These are phyloP conservation scores for Hippocampus zosterae DNA, from an alignment of 2,113 vertebrate species.

Conservation along the genomic window DNA sequence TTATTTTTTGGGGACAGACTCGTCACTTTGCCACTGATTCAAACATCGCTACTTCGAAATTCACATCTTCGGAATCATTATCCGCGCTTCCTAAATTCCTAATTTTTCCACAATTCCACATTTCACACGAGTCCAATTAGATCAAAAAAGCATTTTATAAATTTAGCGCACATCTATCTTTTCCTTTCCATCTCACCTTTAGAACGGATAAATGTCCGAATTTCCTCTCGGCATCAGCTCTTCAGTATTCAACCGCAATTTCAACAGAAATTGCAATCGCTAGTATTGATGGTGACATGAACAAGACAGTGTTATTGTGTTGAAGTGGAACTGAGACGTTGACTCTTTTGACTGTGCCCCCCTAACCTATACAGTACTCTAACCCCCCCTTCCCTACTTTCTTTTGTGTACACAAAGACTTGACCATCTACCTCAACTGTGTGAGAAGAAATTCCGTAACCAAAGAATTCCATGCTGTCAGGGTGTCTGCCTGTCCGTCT, in stretches of 20 bases:
- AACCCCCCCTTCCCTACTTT: constrained; percentile 11
- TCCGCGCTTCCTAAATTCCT: no score
- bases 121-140: no score
- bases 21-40: no score
- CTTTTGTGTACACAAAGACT: constrained; percentile 65
- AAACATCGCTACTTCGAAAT: no score
- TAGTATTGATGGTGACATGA: background rate
- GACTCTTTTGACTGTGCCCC: constrained; percentile 59
- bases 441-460: constrained; percentile 76
- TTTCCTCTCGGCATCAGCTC: background rate
- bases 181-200: background rate
- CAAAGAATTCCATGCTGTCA: constrained; percentile 78
- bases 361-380: constrained; percentile 8
- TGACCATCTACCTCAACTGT: constrained; percentile 80
- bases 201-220: background rate
- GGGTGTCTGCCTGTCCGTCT: constrained; percentile 70
- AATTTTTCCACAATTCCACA: no score
- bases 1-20: no score
- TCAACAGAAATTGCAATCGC: background rate
- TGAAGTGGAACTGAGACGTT: constrained; percentile 69
- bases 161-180: background rate
- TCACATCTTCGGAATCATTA: no score
- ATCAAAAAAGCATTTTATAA: no score
- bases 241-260: background rate
- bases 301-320: constrained; percentile 46